A percentile compares a stretch with the other conserved stretches of the same genome.
Evolutionary conservation across 2,113 vertebrate species (phyloP).

Genomic region (Mustela nigripes): DNA sequence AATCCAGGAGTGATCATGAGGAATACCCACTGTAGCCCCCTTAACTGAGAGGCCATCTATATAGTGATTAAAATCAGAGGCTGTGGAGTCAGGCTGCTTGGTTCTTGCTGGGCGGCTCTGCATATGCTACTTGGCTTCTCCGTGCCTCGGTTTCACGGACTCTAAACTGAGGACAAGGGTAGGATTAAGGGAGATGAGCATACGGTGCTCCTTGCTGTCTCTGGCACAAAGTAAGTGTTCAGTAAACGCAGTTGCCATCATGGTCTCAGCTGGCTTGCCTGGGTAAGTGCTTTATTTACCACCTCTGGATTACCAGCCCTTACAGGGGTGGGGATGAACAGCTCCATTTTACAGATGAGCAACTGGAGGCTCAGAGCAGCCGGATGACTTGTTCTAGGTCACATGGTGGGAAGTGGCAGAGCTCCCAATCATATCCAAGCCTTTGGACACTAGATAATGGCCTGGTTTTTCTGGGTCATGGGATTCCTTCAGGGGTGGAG

Average conservation of each 20-base stretch:
- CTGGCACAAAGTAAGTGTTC: background rate
- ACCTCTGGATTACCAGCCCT: background rate
- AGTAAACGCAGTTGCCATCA: background rate
- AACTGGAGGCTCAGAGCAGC: background rate
- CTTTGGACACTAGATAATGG: background rate
- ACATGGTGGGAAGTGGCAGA: background rate
- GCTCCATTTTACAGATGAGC: background rate
- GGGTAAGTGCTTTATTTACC: rapidly evolving
- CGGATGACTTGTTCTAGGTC: background rate
- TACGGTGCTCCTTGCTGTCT: background rate
- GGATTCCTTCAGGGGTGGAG: background rate
- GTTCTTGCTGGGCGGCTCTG: background rate
- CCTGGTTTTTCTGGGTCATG: background rate
- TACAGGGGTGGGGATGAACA: rapidly evolving
- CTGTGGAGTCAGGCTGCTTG: background rate
- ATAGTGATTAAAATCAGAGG: background rate
- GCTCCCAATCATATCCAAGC: background rate
- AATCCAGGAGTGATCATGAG: background rate
- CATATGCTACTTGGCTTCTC: background rate
- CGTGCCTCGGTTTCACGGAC: background rate
- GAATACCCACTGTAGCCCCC: background rate
- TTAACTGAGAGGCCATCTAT: background rate
- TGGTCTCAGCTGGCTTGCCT: background rate
- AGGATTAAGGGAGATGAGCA: background rate
- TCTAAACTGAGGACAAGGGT: background rate